These are phyloP conservation scores for Cotesia congregata DNA, from an alignment of 2,888 invertebrate genomes.

Conservation along the genomic window DNA sequence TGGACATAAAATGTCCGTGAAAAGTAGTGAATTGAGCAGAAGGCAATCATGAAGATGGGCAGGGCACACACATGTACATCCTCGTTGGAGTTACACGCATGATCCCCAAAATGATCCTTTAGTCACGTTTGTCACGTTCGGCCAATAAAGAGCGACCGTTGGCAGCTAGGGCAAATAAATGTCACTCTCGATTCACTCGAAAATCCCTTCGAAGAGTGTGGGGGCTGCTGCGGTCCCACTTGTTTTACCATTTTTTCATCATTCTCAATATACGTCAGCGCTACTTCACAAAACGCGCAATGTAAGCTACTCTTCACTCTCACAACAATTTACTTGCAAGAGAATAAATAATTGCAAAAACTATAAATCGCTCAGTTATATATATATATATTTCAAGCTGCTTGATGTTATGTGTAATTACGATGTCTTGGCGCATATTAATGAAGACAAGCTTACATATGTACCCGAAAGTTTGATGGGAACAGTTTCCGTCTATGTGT, in stretches of 20 bases:
- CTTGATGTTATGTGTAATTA: too few relatives aligned
- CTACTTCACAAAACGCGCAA: not conserved
- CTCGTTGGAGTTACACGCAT: slow-evolving; percentile 25
- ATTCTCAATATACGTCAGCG: not conserved
- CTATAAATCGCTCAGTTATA: too few relatives aligned
- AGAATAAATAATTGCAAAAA: too few relatives aligned
- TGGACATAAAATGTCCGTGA: slow-evolving; percentile 1
- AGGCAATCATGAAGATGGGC: slow-evolving; percentile 27
- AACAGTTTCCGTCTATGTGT: slow-evolving; percentile 38
- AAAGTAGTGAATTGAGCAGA: slow-evolving; percentile 30
- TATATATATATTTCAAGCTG: too few relatives aligned
- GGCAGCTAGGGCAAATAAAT: slow-evolving; percentile 41
- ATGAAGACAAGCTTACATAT: slow-evolving; percentile 24
- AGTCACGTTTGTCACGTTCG: slow-evolving; percentile 51
- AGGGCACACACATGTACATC: not conserved
- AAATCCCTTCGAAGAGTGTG: slow-evolving; percentile 7
- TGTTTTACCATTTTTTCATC: slow-evolving; percentile 15
- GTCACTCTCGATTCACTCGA: slow-evolving; percentile 38
- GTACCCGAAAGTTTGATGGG: slow-evolving; percentile 41
- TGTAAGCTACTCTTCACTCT: too few relatives aligned
- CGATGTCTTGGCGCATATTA: not conserved
- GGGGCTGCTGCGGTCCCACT: not conserved
- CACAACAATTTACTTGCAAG: too few relatives aligned
- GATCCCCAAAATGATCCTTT: slow-evolving; percentile 45
- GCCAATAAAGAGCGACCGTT: slow-evolving; percentile 39